phyloP scores from a whole-genome alignment of 2,113 vertebrate species.

The Rhadina sibilatrix region DNA sequence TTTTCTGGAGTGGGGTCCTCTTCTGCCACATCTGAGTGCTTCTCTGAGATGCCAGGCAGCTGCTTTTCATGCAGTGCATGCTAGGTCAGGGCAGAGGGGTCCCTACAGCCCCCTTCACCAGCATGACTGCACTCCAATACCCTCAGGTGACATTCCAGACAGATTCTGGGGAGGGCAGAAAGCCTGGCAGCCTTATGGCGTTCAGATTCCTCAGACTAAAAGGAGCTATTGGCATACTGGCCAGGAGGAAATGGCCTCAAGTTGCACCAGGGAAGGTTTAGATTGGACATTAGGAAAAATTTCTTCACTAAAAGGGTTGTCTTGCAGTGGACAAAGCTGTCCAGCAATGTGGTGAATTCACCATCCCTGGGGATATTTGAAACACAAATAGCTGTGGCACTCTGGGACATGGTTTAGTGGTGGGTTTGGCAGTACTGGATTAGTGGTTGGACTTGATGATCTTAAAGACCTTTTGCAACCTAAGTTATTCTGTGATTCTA shows the following conservation, averaged over 20 bases:
- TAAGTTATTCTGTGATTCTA: neutral
- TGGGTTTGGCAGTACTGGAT: neutral
- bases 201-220: neutral
- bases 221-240: neutral
- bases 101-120: neutral
- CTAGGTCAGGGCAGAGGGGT: neutral
- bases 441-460: neutral
- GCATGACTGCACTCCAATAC: neutral
- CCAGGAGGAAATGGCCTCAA: neutral
- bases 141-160: neutral
- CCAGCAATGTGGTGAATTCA: neutral
- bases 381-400: neutral
- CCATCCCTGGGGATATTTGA: neutral
- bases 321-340: neutral
- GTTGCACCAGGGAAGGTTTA: neutral
- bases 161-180: neutral
- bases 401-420: neutral
- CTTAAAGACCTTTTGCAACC: neutral
- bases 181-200: neutral
- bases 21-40: neutral
- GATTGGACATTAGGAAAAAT: neutral
- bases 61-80: neutral
- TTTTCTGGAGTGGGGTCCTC: neutral
- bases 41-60: neutral
- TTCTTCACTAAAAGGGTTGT: neutral